These are phyloP conservation scores for Rhynchonycteris naso DNA, from an alignment of 2,797 vertebrate species.

Conservation along the genomic window DNA sequence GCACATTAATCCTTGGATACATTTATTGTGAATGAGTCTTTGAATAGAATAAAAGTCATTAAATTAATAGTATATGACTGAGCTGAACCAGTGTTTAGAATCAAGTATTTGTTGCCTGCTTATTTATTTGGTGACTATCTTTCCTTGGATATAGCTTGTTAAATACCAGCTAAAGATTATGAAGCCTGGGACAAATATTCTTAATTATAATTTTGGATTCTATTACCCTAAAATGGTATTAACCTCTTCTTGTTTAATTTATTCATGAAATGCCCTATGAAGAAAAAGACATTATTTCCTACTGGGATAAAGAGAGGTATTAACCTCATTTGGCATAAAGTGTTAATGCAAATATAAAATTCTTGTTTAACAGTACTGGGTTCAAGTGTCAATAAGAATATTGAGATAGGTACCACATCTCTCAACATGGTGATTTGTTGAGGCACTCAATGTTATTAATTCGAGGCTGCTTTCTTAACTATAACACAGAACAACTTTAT, in stretches of 20 bases:
- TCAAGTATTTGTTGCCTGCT: not conserved
- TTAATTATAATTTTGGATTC: constrained; percentile 27
- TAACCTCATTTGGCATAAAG: not conserved
- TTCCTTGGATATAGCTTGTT: constrained; percentile 11
- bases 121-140: constrained; percentile 18
- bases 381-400: not conserved
- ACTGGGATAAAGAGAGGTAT: not conserved
- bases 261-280: not conserved
- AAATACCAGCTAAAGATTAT: not conserved
- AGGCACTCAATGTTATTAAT: not conserved
- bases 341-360: not conserved
- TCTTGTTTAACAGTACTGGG: not conserved
- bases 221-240: not conserved
- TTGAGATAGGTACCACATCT: not conserved
- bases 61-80: not conserved
- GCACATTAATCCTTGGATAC: not conserved
- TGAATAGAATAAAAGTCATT: constrained; percentile 22
- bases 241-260: not conserved
- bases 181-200: not conserved
- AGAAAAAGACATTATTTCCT: constrained; percentile 29
- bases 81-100: constrained; percentile 45
- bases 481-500: constrained; percentile 18
- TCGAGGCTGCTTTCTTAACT: constrained; percentile 30
- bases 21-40: constrained; percentile 24
- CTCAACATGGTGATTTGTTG: not conserved